Base-by-base conservation (phyloP, 2,888 invertebrate species). In the Trachelus iudaicus region DNA sequence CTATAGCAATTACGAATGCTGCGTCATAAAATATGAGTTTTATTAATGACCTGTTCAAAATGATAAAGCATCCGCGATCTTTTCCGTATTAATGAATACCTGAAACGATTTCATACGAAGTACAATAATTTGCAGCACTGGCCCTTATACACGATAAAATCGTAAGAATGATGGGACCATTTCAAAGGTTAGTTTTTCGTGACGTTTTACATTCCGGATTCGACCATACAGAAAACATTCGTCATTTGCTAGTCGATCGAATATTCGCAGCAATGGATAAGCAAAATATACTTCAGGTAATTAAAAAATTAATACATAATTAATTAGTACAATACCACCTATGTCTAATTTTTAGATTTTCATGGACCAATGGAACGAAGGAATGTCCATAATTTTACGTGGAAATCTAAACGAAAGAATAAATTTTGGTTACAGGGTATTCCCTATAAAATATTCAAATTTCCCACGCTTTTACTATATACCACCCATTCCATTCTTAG, bases 351-450 rank as follows among this genome's bases (percentile, higher is more conserved):
- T 71, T 3, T 1, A 77, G 78, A 71, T 78, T 37, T 34, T 33
- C 13, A 78, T 79, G 69, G 85, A 87, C 12, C 82, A 88, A 71
- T 91, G 90, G 90, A 82, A 86, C 34, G 81, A 82, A 31, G 94
- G 94, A 0, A 88, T 94, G 77, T 94, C 94, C 2, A 89, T 92
- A 13, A 92, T 94, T 82, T 90, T 94, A 13, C 91, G 92, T 69
- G 94, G 94, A 23, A 92, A 89, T 1, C 79, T 92, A 15, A 92
- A 93, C 1, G 94, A 94, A 84, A 92, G 92, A 84, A 93, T 88
- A 37, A 75, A 83, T 35, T 90, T 90, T 76, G 88, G 88, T 31
- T 91, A 90, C 73, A 85, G 83, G 77, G 90, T 90, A 85, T 81
- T 33, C 79, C 69, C 4, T 56, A 31, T 35, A n/a, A 75, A 34